Base-by-base conservation (phyloP, 1,140 invertebrate species). In the Plutomurus gul region DNA sequence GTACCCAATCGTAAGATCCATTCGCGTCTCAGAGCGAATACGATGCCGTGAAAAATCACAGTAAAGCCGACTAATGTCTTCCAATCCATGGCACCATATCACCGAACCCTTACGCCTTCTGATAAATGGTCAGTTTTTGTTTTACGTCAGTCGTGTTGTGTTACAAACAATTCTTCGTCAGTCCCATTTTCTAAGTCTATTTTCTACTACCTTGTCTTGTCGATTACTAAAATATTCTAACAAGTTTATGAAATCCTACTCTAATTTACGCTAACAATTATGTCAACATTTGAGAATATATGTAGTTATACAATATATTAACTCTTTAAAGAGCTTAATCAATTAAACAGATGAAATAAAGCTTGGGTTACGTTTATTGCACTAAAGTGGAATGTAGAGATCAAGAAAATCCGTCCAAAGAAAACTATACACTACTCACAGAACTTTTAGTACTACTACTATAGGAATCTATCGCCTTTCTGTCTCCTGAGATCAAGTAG, bases 41-140 rank as follows among this genome's bases (percentile, higher is more conserved):
- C 74, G 27, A 79, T 60, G 5, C 60, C 80, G 70, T 83, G 82
- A 75, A 83, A 83, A 37, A 83, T 76, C 25, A 82, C 76, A 70
- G 82, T 83, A 56, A 83, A 82, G 56, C 81, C 82, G 47, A 83
- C 56, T 43, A 83, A 56, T 10, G 82, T 81, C 56, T 79, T 82
- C 82, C 82, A 83, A 60, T 83, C 82, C 82, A 83, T 83, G 36
- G n/a, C 36, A 72, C 36, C 7, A 30, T 65, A 65, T 33, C 25
- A 65, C 25, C 56, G 36, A 33, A 33, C 56, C 56, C 56, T 33
- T n/a, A 65, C 47, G 20, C 11, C 11, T 51, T 22, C n/a, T 51
- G 25, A 10, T 51, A 51, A 51, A 10, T 22, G 18, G 47, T 20
- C 47, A 51, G 20, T 18, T 47, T 20, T 3, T 46, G 16, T n/a